Percentiles rank a stretch among this genome's conserved stretches.
Conservation (phyloP, 2,797 vertebrate species). For the Crax fasciolata region DNA sequence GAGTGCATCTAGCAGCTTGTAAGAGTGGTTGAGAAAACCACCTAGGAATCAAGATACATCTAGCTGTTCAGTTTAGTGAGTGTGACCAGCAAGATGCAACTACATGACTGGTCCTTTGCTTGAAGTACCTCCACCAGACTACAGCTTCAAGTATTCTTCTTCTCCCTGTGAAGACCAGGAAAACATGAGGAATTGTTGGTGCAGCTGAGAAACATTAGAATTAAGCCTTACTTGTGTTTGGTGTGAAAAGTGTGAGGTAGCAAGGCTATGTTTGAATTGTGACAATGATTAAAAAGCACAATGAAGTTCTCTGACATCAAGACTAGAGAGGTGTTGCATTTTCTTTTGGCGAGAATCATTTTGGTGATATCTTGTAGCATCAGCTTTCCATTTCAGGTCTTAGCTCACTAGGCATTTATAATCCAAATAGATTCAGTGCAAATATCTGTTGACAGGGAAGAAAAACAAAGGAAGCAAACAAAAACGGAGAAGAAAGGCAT, state of each 20-base stretch:
- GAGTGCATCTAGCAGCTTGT: not conserved
- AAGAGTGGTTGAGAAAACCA: not conserved
- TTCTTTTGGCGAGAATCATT: not conserved
- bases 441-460: conserved; percentile 49
- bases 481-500: conserved; percentile 35
- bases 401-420: conserved; percentile 41
- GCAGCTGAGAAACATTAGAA: not conserved
- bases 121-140: not conserved
- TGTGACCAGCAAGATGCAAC: not conserved
- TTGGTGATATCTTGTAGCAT: not conserved
- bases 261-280: not conserved
- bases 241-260: not conserved
- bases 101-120: not conserved
- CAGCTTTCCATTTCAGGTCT: conserved; percentile 40
- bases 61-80: not conserved
- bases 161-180: not conserved
- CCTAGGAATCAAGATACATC: not conserved
- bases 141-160: not conserved
- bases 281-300: not conserved
- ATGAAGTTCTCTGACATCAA: not conserved
- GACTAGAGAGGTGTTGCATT: not conserved
- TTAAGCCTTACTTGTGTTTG: not conserved
- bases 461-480: conserved; percentile 59
- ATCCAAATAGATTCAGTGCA: conserved; percentile 37
- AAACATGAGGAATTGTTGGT: rapidly evolving